A percentile compares a stretch with the other conserved stretches of the same genome.
phyloP scores from a whole-genome alignment of 2,888 invertebrate species.

The Priapulus caudatus region DNA sequence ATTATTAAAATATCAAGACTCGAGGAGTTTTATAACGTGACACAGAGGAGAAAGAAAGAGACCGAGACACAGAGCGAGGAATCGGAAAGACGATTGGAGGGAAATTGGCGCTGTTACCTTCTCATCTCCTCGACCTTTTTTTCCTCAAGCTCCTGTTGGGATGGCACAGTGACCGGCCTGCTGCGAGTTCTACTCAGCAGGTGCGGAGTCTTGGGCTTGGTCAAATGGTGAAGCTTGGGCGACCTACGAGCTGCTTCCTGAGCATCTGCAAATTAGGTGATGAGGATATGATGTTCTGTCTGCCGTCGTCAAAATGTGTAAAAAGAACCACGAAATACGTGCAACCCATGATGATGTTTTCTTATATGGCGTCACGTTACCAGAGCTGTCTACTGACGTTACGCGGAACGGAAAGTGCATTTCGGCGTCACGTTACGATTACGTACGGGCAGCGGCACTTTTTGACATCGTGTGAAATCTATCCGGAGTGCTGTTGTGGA shows the following conservation, averaged over 20 bases:
- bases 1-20: too few relatives aligned
- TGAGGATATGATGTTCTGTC: background rate
- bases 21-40: too few relatives aligned
- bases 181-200: slow-evolving; percentile 45
- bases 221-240: slow-evolving; percentile 25
- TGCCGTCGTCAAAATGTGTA: background rate
- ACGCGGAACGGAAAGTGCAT: slow-evolving; percentile 16
- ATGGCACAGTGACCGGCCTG: slow-evolving; percentile 45
- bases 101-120: too few relatives aligned
- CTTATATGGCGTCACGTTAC: too few relatives aligned
- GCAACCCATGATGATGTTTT: too few relatives aligned
- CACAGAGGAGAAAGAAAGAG: too few relatives aligned
- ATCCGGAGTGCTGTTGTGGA: slow-evolving; percentile 48
- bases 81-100: too few relatives aligned
- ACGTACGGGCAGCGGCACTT: slow-evolving; percentile 20
- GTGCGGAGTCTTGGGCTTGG: slow-evolving; percentile 35
- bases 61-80: too few relatives aligned
- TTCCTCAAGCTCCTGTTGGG: slow-evolving; percentile 50
- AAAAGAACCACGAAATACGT: background rate
- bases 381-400: too few relatives aligned
- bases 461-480: slow-evolving; percentile 42
- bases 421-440: too few relatives aligned
- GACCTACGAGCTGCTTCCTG: slow-evolving; percentile 10
- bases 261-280: background rate
- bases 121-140: slow-evolving; percentile 51